Conservation (phyloP, 2,797 vertebrate species). For the Spinus pinus region DNA sequence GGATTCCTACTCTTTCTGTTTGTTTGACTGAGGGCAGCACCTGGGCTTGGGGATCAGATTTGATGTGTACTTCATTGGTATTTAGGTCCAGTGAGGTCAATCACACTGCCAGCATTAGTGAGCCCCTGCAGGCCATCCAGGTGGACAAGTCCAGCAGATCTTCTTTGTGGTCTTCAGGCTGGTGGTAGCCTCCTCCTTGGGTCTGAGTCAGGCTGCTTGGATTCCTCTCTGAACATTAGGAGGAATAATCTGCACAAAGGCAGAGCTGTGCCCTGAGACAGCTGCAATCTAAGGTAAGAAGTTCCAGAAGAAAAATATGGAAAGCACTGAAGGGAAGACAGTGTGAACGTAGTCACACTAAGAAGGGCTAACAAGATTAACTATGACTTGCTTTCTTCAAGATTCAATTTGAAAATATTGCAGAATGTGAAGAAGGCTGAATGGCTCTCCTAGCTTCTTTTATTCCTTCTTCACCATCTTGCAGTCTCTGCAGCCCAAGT, state of each 20-base stretch:
- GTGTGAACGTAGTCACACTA: background rate
- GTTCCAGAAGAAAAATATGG: background rate
- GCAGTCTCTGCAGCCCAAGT: background rate
- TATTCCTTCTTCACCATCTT: background rate
- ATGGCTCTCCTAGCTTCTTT: background rate
- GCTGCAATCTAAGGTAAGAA: background rate
- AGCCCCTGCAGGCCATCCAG: accelerated
- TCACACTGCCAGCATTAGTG: background rate
- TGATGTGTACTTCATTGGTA: background rate
- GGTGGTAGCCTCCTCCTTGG: background rate
- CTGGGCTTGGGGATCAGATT: background rate
- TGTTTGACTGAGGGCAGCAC: background rate
- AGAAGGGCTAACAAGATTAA: background rate
- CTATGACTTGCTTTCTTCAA: background rate
- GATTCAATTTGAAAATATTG: background rate
- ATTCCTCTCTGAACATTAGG: background rate
- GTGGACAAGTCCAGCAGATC: background rate
- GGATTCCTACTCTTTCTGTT: background rate
- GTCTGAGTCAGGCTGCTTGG: background rate
- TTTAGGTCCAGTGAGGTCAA: background rate
- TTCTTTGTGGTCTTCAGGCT: background rate
- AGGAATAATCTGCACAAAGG: background rate
- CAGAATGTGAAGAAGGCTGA: background rate
- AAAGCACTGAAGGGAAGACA: background rate
- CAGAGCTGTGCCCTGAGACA: background rate